Percentiles rank a stretch among this genome's conserved stretches.
Conservation (phyloP, 64 coral and sea anemone genomes). For the Cladopsammia gracilis region DNA sequence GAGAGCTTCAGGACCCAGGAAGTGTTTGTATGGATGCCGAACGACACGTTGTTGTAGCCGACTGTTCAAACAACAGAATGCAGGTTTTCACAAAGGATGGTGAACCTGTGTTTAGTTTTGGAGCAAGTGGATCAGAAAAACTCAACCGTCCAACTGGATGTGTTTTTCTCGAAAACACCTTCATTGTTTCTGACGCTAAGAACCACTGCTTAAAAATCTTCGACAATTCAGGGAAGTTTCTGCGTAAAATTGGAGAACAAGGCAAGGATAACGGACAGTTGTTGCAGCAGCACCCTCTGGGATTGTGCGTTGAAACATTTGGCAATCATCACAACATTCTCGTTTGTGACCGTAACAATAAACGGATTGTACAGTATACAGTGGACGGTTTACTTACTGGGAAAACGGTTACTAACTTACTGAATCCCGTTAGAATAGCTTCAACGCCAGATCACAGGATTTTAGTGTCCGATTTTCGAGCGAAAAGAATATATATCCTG, state of each 20-base stretch:
- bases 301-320: conserved; percentile 43
- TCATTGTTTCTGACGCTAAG: conserved; percentile 18
- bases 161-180: conserved; percentile 2
- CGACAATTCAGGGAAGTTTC: conserved; percentile 18
- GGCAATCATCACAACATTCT: conserved; percentile 25
- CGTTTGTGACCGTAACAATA: neutral
- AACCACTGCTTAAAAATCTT: conserved; percentile 66
- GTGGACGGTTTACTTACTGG: neutral
- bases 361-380: neutral
- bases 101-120: conserved; percentile 2
- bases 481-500: too few species aligned
- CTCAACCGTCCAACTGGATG: neutral
- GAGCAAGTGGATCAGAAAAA: neutral
- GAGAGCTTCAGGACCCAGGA: neutral
- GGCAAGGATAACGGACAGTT: conserved; percentile 35
- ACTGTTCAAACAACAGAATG: neutral
- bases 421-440: too few species aligned
- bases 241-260: conserved; percentile 39
- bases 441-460: too few species aligned
- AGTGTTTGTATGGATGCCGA: conserved; percentile 10
- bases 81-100: conserved; percentile 24
- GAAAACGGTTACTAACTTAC: too few species aligned
- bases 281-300: neutral
- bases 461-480: too few species aligned
- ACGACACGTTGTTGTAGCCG: neutral